These are phyloP conservation scores for Meloidogyne chitwoodi DNA, from an alignment of 1,140 invertebrate genomes.

Conservation along the genomic window DNA sequence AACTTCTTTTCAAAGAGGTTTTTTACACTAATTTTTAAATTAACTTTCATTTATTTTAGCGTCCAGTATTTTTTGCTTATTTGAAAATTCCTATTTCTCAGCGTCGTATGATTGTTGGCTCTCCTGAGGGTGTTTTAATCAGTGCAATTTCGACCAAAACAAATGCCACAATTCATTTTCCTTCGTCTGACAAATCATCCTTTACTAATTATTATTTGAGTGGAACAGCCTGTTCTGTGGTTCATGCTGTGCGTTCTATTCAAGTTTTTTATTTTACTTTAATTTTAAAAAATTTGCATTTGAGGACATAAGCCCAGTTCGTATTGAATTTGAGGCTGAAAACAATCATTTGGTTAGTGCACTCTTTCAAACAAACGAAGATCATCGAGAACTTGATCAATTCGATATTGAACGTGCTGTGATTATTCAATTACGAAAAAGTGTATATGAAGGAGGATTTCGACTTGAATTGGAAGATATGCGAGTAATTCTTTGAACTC, in stretches of 20 bases:
- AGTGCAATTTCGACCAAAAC: slow-evolving; percentile 22
- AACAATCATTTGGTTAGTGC: slow-evolving; percentile 14
- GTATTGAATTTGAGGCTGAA: slow-evolving; percentile 35
- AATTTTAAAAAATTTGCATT: not conserved
- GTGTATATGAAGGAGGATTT: slow-evolving; percentile 30
- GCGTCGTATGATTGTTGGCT: slow-evolving; percentile 29
- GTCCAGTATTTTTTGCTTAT: slow-evolving; percentile 4
- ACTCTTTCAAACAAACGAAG: slow-evolving; percentile 12
- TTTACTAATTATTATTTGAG: slow-evolving; percentile 26
- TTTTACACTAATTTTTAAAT: not conserved
- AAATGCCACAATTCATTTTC: slow-evolving; percentile 26
- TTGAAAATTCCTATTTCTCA: slow-evolving; percentile 26
- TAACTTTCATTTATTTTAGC: not conserved
- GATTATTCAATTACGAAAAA: slow-evolving; percentile 25
- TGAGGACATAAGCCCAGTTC: slow-evolving; percentile 26
- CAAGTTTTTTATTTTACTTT: slow-evolving; percentile 8
- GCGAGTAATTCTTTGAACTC: slow-evolving; percentile 12
- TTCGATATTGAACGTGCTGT: slow-evolving; percentile 27
- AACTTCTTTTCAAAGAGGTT: slow-evolving; percentile 26
- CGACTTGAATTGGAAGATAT: slow-evolving; percentile 25
- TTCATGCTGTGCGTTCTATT: slow-evolving; percentile 21
- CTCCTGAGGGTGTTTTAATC: slow-evolving; percentile 35
- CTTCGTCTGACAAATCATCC: slow-evolving; percentile 1
- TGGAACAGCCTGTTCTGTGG: slow-evolving; percentile 21
- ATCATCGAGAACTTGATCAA: slow-evolving; percentile 24